phyloP scores from a whole-genome alignment of 2,888 invertebrate genomes.

The Agrochola lota region DNA sequence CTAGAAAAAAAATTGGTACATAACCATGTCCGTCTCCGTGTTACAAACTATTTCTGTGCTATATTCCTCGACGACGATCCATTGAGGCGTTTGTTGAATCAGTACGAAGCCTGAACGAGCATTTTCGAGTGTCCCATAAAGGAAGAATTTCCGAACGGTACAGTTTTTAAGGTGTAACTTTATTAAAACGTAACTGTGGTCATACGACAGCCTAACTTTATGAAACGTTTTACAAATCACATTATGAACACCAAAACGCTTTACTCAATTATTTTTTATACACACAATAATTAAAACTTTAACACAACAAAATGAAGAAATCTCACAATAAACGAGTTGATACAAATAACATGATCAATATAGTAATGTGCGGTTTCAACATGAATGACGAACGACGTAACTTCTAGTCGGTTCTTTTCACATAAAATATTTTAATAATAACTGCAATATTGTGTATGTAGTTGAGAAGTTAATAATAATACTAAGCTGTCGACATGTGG shows the following conservation, averaged over 20 bases:
- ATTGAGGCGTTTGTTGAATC: constrained; percentile 20
- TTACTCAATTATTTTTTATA: constrained; percentile 1
- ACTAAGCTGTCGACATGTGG: too few relatives aligned
- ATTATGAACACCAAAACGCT: background rate
- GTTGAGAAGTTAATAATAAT: background rate
- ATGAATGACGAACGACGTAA: constrained; percentile 44
- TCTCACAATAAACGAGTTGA: constrained; percentile 8
- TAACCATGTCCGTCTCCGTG: background rate
- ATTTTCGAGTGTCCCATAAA: background rate
- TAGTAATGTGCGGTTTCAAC: constrained; percentile 37
- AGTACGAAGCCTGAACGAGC: constrained; percentile 2
- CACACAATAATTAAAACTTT: constrained; percentile 1
- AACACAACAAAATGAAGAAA: background rate
- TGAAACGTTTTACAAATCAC: background rate
- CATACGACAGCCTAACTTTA: background rate
- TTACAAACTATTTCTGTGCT: constrained; percentile 5
- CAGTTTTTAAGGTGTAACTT: background rate
- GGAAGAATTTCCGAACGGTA: background rate
- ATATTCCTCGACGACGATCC: background rate
- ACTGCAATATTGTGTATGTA: background rate
- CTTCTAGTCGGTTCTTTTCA: too few relatives aligned
- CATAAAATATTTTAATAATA: too few relatives aligned
- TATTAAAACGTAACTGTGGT: background rate
- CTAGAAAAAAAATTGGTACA: background rate
- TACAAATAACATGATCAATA: constrained; percentile 35